Conservation (phyloP, 2,113 vertebrate species). For the Channa maculata region DNA sequence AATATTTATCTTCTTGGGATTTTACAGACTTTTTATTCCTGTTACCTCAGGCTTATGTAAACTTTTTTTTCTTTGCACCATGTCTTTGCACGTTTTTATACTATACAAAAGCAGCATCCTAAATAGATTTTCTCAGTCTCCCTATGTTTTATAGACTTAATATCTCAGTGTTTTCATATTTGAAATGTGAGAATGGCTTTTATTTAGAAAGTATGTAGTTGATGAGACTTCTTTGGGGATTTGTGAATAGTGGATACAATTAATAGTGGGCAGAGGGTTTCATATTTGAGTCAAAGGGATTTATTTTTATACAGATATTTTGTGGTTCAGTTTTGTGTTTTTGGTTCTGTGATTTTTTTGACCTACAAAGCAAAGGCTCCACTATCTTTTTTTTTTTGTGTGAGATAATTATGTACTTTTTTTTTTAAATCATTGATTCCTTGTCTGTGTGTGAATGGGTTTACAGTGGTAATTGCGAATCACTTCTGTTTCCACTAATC, state of each 20-base stretch:
- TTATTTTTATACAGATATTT: constrained; percentile 50
- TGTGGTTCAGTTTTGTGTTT: constrained; percentile 26
- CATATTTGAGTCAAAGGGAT: constrained; percentile 17
- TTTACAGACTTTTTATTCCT: neutral
- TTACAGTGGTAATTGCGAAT: neutral
- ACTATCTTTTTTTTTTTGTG: neutral
- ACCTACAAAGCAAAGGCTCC: neutral
- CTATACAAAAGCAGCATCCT: constrained; percentile 7
- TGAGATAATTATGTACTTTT: constrained; percentile 2
- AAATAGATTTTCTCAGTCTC: neutral
- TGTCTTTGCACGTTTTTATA: constrained; percentile 31
- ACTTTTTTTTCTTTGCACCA: neutral
- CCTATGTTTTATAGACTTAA: neutral
- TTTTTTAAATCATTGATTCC: constrained; percentile 3
- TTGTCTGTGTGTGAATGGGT: constrained; percentile 10
- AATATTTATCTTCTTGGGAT: constrained; percentile 5
- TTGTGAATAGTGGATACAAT: constrained; percentile 18
- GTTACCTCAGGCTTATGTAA: constrained; percentile 35
- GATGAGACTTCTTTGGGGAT: neutral
- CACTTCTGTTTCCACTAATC: constrained; percentile 19
- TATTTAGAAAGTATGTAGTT: constrained; percentile 4
- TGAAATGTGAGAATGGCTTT: constrained; percentile 25
- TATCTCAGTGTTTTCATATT: constrained; percentile 2
- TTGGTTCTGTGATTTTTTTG: constrained; percentile 37
- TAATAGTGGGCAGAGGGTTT: neutral